These are phyloP conservation scores for Chaitophorus viminalis DNA, from an alignment of 2,888 invertebrate species.

Conservation along the genomic window DNA sequence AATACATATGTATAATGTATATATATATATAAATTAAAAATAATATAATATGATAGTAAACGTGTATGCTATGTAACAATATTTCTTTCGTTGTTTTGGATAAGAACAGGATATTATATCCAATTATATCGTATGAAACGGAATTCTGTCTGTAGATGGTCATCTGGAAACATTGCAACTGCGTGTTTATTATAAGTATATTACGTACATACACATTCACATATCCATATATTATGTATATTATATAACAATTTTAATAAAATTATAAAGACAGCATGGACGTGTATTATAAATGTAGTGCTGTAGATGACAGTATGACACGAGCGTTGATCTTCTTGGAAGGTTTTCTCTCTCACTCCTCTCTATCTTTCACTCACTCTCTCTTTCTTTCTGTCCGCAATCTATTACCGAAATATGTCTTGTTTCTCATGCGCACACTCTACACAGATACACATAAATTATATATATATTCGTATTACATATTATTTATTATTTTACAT, in stretches of 20 bases:
- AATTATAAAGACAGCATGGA: background rate
- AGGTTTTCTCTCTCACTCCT: background rate
- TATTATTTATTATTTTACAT: too few species aligned
- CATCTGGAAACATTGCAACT: constrained; percentile 4
- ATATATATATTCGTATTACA: too few species aligned
- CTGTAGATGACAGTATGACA: background rate
- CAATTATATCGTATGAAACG: background rate
- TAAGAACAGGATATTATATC: background rate
- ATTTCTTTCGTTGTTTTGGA: background rate
- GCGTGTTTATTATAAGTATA: too few species aligned
- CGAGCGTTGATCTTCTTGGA: background rate
- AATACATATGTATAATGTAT: too few species aligned
- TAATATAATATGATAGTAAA: too few species aligned
- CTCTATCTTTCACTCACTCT: background rate
- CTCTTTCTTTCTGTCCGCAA: too few species aligned
- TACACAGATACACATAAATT: too few species aligned
- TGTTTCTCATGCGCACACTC: background rate
- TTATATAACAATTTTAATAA: background rate
- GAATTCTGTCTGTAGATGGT: background rate
- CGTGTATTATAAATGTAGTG: too few species aligned
- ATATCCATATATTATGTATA: too few species aligned
- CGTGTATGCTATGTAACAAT: too few species aligned
- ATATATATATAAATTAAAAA: too few species aligned
- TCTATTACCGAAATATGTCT: background rate
- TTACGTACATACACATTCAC: background rate